Evolutionary conservation across 1,140 invertebrate species (phyloP).

Genomic region (Drosophila bocki): DNA sequence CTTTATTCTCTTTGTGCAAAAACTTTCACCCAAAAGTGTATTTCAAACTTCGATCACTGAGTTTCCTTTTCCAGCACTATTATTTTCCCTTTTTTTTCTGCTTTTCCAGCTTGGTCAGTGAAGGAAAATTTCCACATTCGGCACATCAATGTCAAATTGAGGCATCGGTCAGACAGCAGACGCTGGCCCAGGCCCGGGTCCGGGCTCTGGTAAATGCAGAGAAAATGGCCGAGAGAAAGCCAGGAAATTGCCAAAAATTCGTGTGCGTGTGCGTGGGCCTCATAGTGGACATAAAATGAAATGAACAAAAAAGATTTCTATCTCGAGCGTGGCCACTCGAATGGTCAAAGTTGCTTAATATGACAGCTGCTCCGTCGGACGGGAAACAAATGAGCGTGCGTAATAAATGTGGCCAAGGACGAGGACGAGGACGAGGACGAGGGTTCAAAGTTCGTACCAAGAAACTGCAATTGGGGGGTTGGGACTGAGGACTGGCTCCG

Average conservation of each 20-base stretch:
- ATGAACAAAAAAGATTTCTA: conserved; percentile 84
- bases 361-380: conserved; percentile 58
- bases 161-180: conserved; percentile 63
- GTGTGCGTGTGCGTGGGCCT: conserved; percentile 14
- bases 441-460: conserved; percentile 63
- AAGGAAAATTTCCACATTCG: conserved; percentile 78
- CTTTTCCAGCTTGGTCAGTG: conserved; percentile 39
- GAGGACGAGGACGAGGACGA: conserved; percentile 13
- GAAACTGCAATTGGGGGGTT: conserved; percentile 61
- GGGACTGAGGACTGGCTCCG: conserved; percentile 17
- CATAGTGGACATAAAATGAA: conserved; percentile 78
- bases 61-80: conserved; percentile 11
- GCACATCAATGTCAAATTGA: conserved; percentile 83
- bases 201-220: neutral
- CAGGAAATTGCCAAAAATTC: conserved; percentile 74
- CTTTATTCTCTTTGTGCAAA: neutral
- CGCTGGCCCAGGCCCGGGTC: conserved; percentile 3
- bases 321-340: conserved; percentile 72
- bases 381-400: conserved; percentile 75
- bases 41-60: neutral
- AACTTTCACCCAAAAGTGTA: conserved; percentile 11
- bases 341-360: conserved; percentile 82
- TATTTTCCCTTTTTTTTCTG: conserved; percentile 35
- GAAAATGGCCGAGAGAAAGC: conserved; percentile 18
- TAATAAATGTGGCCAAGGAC: conserved; percentile 75